Evolutionary conservation across 1,140 invertebrate genomes (phyloP).

Genomic region (Zaprionus ornatus): DNA sequence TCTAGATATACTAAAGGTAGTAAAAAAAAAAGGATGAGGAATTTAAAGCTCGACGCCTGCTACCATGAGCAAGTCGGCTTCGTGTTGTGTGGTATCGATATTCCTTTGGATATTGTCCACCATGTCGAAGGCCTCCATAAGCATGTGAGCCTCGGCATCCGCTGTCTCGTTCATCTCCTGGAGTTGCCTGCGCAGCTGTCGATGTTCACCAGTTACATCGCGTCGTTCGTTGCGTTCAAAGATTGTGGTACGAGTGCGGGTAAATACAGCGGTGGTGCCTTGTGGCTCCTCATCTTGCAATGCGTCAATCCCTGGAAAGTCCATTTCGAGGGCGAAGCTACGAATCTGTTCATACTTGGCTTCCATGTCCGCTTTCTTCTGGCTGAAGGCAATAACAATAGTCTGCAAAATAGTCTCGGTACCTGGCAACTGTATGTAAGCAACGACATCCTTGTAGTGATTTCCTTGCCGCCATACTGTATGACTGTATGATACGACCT

Average conservation of each 20-base stretch:
- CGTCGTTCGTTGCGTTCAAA: constrained; percentile 61
- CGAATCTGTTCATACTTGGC: constrained; percentile 49
- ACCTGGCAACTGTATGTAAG: constrained; percentile 56
- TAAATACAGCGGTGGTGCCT: constrained; percentile 42
- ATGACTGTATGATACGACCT: constrained; percentile 50
- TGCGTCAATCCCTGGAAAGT: constrained; percentile 46
- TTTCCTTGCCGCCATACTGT: constrained; percentile 67
- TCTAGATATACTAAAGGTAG: too few species aligned
- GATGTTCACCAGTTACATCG: constrained; percentile 55
- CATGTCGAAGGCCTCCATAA: constrained; percentile 67
- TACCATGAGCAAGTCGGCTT: not conserved
- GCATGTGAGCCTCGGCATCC: constrained; percentile 58
- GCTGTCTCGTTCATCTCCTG: constrained; percentile 49
- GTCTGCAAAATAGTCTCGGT: constrained; percentile 57
- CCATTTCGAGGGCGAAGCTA: constrained; percentile 43
- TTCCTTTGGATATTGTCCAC: constrained; percentile 63
- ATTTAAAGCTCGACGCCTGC: not conserved
- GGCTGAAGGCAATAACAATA: constrained; percentile 59
- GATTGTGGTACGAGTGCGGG: constrained; percentile 43
- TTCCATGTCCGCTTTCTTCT: constrained; percentile 23
- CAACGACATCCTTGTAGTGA: constrained; percentile 66
- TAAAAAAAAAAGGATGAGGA: not conserved
- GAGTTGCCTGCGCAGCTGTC: constrained; percentile 44
- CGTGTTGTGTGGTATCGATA: constrained; percentile 28
- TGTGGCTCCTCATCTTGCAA: constrained; percentile 31